Evolutionary conservation across 2,113 vertebrate species (phyloP).

Genomic region (Chloroceryle aenea): DNA sequence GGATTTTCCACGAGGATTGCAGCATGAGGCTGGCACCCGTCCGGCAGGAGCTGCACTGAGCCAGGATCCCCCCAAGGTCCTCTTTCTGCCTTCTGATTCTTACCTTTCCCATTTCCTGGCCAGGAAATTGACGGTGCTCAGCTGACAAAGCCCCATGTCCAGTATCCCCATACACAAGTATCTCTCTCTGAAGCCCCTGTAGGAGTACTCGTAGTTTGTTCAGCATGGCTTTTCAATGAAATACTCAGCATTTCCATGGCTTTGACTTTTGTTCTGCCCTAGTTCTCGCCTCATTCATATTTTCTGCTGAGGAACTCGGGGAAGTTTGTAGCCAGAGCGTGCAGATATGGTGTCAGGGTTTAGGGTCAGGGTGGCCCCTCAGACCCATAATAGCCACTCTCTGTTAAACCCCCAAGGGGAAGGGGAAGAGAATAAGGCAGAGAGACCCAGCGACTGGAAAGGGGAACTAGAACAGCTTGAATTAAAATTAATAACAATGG

Average conservation of each 20-base stretch:
- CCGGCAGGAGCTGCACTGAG: too few species aligned
- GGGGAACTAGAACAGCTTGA: too few species aligned
- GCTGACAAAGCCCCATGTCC: background rate
- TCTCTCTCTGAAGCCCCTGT: background rate
- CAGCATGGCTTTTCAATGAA: background rate
- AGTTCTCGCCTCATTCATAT: background rate
- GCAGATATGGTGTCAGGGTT: background rate
- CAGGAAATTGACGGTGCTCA: background rate
- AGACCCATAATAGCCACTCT: too few species aligned
- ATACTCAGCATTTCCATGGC: background rate
- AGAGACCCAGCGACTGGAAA: too few species aligned
- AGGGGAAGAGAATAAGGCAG: too few species aligned
- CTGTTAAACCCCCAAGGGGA: too few species aligned
- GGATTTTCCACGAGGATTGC: background rate
- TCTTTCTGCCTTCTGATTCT: background rate
- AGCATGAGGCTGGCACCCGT: background rate
- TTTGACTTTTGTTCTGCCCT: background rate
- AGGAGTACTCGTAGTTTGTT: background rate
- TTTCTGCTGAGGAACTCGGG: background rate
- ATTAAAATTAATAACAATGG: too few species aligned
- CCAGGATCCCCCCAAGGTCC: background rate
- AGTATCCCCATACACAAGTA: too few species aligned
- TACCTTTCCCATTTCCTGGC: background rate
- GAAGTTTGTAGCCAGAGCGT: background rate
- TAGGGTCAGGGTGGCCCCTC: too few species aligned